Percentiles rank a stretch among this genome's conserved stretches.
These are phyloP conservation scores for Epistrophella euchroma DNA, from an alignment of 2,888 invertebrate genomes.

Conservation along the genomic window DNA sequence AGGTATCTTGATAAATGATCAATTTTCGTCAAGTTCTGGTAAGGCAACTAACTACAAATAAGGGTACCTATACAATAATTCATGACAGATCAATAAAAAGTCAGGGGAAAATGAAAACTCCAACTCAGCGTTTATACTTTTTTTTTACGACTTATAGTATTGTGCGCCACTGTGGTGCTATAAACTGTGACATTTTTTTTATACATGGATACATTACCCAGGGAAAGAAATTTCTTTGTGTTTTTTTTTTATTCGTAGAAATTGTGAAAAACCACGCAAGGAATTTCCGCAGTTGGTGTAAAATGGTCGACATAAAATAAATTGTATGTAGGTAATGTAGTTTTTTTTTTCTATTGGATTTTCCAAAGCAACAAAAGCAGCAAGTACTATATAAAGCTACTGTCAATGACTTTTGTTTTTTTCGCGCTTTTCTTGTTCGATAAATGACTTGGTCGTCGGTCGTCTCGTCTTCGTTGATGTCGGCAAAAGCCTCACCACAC, in stretches of 20 bases:
- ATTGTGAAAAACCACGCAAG: constrained; percentile 67
- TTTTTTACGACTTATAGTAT: constrained; percentile 1
- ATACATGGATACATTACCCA: not conserved
- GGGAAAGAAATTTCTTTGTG: constrained; percentile 39
- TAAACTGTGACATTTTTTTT: constrained; percentile 58
- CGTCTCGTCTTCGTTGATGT: constrained; percentile 23
- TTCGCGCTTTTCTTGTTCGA: constrained; percentile 41
- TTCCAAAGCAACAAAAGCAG: not conserved
- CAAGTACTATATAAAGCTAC: not conserved
- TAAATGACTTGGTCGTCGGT: constrained; percentile 9
- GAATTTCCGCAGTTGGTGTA: constrained; percentile 56
- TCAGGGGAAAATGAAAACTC: not conserved
- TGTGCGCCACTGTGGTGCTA: constrained; percentile 46
- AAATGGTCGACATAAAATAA: constrained; percentile 30
- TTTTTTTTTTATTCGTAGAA: constrained; percentile 38
- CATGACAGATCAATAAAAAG: constrained; percentile 61
- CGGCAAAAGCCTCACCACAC: not conserved
- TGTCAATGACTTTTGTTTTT: constrained; percentile 52
- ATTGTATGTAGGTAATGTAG: constrained; percentile 5
- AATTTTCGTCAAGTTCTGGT: constrained; percentile 34
- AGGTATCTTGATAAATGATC: constrained; percentile 18
- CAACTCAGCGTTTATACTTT: constrained; percentile 30
- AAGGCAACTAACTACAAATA: constrained; percentile 2
- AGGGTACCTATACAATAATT: constrained; percentile 45
- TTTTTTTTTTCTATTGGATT: constrained; percentile 18